Base-by-base conservation (phyloP, 2,797 vertebrate species). In the Kryptopterus vitreolus region DNA sequence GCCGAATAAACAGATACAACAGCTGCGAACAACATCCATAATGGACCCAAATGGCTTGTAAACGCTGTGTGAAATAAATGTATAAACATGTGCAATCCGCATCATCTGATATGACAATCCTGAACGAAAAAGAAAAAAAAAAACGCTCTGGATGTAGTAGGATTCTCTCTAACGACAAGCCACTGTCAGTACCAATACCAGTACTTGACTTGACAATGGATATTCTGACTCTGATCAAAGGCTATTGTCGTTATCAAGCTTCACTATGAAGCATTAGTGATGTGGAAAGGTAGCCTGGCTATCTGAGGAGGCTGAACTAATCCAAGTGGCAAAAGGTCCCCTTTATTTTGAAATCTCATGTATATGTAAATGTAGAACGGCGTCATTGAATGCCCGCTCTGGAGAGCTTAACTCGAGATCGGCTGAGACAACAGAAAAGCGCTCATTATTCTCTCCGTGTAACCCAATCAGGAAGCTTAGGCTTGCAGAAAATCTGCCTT, bases 291-390 rank as follows among this genome's bases (percentile, higher is more conserved):
- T 77, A 70, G 81, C 24, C 52, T 66, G 29, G 63, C 80, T 71
- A 77, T 82, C 62, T 77, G 81, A 81, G 81, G 86, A 87, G 84
- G 43, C 79, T 70, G 85, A 84, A 88, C 91, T 94, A 93, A 94
- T 93, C 91, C 89, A 63, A 66, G 85, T 89, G 80, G 86, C 88
- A 83, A 86, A 88, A 88, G 85, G 87, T 58, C 82, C 35, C 43
- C 38, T 43, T 43, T 43, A 43, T 88, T 87, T 90, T 90, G 87
- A 85, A 88, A 84, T 84, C 65, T 88, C 86, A 92, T 92, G 90
- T 92, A 91, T 92, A 92, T 94, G 92, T 89, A 92, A 93, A 94
- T 92, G 87, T 22, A 83, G 86, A 72, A 70, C 80, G 80, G 69
- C 83, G 58, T 79, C 82, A 65, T 70, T 85, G 78, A 87, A 91